Percentiles rank a stretch among this genome's conserved stretches.
phyloP scores from a whole-genome alignment of 1,140 invertebrate genomes.

The Cephus cinctus region DNA sequence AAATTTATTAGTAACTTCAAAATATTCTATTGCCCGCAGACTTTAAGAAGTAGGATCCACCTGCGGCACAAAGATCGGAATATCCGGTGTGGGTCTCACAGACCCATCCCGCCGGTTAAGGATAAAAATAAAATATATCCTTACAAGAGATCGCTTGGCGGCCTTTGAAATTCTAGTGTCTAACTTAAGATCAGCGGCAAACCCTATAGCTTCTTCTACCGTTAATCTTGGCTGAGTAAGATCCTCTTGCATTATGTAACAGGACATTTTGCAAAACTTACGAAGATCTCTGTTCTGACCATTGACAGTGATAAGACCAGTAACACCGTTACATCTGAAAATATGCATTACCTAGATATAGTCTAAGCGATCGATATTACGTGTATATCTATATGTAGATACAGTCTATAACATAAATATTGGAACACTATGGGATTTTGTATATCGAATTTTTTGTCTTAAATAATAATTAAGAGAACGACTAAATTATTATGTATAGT shows the following conservation, averaged over 20 bases:
- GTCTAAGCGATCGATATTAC: too few relatives aligned
- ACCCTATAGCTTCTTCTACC: slow-evolving; percentile 80
- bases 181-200: slow-evolving; percentile 86
- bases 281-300: slow-evolving; percentile 71
- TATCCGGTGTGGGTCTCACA: too few relatives aligned
- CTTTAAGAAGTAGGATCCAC: too few relatives aligned
- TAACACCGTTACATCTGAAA: slow-evolving; percentile 58
- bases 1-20: too few relatives aligned
- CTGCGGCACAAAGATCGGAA: too few relatives aligned
- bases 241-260: slow-evolving; percentile 96
- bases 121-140: slow-evolving; percentile 46
- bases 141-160: slow-evolving; percentile 72
- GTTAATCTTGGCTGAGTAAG: slow-evolving; percentile 81
- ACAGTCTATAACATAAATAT: background rate
- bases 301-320: slow-evolving; percentile 72
- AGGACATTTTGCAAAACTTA: slow-evolving; percentile 81
- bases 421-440: background rate
- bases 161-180: slow-evolving; percentile 62
- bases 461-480: slow-evolving; percentile 25
- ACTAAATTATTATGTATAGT: too few relatives aligned
- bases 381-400: too few relatives aligned
- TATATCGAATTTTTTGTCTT: slow-evolving; percentile 9
- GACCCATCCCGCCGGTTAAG: too few relatives aligned
- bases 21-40: too few relatives aligned
- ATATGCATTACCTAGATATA: too few relatives aligned